These are phyloP conservation scores for Procapra przewalskii DNA, from an alignment of 2,113 vertebrate species.

Conservation along the genomic window DNA sequence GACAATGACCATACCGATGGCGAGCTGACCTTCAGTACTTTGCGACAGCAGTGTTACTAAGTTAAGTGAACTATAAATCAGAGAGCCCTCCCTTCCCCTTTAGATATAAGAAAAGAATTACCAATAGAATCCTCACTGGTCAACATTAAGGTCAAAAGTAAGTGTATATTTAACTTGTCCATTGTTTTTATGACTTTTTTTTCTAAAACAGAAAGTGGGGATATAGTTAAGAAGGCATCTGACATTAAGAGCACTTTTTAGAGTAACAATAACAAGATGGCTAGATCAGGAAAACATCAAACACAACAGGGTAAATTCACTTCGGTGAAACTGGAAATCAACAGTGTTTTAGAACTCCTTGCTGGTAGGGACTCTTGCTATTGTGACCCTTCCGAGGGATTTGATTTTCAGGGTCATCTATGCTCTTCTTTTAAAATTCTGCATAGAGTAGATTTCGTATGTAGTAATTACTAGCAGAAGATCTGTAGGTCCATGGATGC, in stretches of 20 bases:
- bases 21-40: neutral
- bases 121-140: neutral
- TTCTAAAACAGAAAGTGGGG: neutral
- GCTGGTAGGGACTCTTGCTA: neutral
- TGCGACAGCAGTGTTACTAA: neutral
- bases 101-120: constrained; percentile 25
- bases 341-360: neutral
- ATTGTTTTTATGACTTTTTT: constrained; percentile 36
- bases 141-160: constrained; percentile 44
- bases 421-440: neutral
- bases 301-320: neutral
- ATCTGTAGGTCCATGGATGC: neutral
- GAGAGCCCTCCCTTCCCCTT: neutral
- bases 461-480: neutral
- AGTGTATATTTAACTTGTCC: constrained; percentile 25
- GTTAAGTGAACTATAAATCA: constrained; percentile 33
- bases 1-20: neutral
- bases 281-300: neutral
- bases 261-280: neutral
- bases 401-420: neutral
- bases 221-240: neutral
- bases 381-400: neutral
- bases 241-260: neutral
- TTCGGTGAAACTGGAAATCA: neutral
- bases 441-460: neutral